These are phyloP conservation scores for Brachionus plicatilis DNA, from an alignment of 1,140 invertebrate genomes.

Conservation along the genomic window DNA sequence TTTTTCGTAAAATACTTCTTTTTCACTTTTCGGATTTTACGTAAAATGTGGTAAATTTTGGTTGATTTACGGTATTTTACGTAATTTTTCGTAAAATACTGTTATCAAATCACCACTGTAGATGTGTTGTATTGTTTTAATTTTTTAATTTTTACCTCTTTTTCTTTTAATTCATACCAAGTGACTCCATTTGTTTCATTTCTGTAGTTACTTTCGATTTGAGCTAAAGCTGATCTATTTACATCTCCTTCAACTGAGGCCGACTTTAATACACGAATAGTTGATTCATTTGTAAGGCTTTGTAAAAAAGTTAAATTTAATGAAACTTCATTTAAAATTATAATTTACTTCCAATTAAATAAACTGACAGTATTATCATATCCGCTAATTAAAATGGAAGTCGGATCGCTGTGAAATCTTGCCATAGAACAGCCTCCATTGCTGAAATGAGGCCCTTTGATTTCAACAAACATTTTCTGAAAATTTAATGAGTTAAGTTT, in stretches of 20 bases:
- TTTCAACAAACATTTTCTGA: neutral
- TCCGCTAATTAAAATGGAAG: neutral
- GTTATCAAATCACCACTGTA: too few relatives aligned
- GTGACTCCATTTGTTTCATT: neutral
- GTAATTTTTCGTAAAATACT: too few relatives aligned
- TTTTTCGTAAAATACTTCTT: too few relatives aligned
- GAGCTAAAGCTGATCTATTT: neutral
- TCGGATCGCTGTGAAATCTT: neutral
- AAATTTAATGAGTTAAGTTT: neutral
- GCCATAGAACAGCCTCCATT: neutral
- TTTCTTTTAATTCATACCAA: slow-evolving; percentile 33
- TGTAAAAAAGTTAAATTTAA: neutral
- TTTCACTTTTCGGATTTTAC: too few relatives aligned
- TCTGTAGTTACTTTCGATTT: neutral
- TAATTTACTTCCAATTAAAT: neutral
- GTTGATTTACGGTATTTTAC: too few relatives aligned
- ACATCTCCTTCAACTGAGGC: neutral
- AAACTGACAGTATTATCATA: neutral
- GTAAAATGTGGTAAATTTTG: too few relatives aligned
- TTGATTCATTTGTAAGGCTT: neutral
- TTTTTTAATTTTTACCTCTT: neutral
- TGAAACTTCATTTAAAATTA: neutral
- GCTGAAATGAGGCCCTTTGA: slow-evolving; percentile 6
- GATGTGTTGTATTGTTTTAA: too few relatives aligned
- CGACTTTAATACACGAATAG: neutral